Evolutionary conservation across 2,113 vertebrate species (phyloP).

Genomic region (Euleptes europaea): DNA sequence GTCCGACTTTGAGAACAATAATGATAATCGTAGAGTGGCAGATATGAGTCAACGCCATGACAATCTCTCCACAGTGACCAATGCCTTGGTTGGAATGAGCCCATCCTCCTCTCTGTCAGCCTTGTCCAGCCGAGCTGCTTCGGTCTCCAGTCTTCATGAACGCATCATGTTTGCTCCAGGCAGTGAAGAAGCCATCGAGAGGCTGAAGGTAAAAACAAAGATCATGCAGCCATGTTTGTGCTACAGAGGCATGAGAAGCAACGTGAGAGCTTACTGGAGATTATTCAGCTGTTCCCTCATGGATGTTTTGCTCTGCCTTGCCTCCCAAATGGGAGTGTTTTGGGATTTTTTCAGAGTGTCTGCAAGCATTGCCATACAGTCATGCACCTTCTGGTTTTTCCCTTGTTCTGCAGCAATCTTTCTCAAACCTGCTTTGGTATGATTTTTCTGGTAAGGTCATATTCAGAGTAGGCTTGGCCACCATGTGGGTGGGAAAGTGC

Average conservation of each 20-base stretch:
- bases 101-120: conserved; percentile 93
- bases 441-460: no score
- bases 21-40: conserved; percentile 76
- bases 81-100: conserved; percentile 94
- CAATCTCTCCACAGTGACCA: conserved; percentile 98
- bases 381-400: no score
- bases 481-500: no score
- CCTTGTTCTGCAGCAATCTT: no score
- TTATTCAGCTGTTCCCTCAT: not conserved
- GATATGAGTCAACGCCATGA: conserved; percentile 85
- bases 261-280: not conserved
- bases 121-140: conserved; percentile 92
- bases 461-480: no score
- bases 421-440: no score
- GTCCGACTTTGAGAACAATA: conserved; percentile 88
- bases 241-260: not conserved
- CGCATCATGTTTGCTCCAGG: conserved; percentile 95
- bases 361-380: no score
- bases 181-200: conserved; percentile 95
- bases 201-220: conserved; percentile 86
- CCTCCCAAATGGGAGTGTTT: no score
- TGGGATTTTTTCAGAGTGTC: no score
- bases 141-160: conserved; percentile 92
- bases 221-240: not conserved
- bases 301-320: no score